Conservation (phyloP, 2,888 invertebrate genomes). For the Epirrita christyi region DNA sequence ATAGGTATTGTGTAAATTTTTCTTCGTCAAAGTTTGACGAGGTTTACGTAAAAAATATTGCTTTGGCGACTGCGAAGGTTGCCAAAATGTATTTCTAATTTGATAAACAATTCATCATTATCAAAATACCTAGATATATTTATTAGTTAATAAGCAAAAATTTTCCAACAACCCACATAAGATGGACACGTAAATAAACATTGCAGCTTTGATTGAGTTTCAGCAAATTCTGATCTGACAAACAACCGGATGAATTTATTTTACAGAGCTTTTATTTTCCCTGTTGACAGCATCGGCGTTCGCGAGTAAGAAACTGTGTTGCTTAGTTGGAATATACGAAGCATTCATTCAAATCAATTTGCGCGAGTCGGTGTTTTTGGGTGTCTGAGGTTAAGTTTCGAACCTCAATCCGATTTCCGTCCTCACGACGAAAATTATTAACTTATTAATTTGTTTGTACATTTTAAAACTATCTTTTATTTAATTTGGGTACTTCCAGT, state of each 20-base stretch:
- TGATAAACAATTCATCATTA: slow-evolving; percentile 18
- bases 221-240: slow-evolving; percentile 11
- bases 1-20: too few species aligned
- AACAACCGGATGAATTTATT: slow-evolving; percentile 5
- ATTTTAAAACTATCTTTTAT: too few species aligned
- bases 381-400: too few species aligned
- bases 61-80: slow-evolving; percentile 21
- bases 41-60: too few species aligned
- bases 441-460: too few species aligned
- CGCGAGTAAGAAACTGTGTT: slow-evolving; percentile 1
- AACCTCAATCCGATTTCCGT: too few species aligned
- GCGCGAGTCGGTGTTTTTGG: too few species aligned
- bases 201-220: slow-evolving; percentile 16
- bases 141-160: slow-evolving; percentile 19
- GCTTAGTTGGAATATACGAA: slow-evolving; percentile 4
- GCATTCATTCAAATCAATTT: too few species aligned
- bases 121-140: slow-evolving; percentile 8
- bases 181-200: slow-evolving; percentile 49
- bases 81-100: slow-evolving; percentile 27
- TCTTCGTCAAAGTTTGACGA: too few species aligned
- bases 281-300: slow-evolving; percentile 6
- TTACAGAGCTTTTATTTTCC: slow-evolving; percentile 10
- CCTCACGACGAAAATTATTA: too few species aligned
- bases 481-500: too few species aligned
- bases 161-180: slow-evolving; percentile 20